Conservation (phyloP, 2,888 invertebrate species). For the Andrena minutula region DNA sequence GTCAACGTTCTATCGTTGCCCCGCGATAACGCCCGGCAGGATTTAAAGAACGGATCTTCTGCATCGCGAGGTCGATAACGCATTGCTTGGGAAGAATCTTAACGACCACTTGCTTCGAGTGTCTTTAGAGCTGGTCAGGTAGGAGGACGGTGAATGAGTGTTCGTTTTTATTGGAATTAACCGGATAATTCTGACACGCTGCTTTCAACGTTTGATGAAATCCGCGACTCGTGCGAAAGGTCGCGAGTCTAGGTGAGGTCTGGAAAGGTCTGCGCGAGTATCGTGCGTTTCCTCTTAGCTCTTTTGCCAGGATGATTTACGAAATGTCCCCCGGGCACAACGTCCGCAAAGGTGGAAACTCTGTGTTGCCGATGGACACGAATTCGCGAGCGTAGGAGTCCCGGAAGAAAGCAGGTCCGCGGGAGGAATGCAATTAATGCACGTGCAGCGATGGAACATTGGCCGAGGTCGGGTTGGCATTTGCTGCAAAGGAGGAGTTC, state of each 20-base stretch:
- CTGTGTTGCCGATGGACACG: background rate
- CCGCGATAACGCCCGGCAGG: slow-evolving; percentile 27
- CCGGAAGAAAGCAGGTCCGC: slow-evolving; percentile 32
- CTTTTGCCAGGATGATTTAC: background rate
- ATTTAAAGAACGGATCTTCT: background rate
- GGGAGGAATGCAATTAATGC: slow-evolving; percentile 57
- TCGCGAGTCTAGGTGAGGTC: slow-evolving; percentile 1
- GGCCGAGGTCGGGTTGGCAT: slow-evolving; percentile 5
- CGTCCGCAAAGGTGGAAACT: background rate
- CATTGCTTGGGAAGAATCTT: background rate
- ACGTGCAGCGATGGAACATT: slow-evolving; percentile 23
- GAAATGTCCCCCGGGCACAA: slow-evolving; percentile 5
- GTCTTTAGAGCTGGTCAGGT: background rate
- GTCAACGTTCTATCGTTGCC: slow-evolving; percentile 21
- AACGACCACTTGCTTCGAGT: background rate
- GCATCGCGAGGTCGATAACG: slow-evolving; percentile 16
- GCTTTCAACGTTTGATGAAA: slow-evolving; percentile 12
- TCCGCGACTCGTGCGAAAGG: slow-evolving; percentile 11
- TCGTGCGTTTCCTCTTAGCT: background rate
- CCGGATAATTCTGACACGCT: too few relatives aligned
- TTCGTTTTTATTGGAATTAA: too few relatives aligned
- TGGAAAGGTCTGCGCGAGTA: slow-evolving; percentile 4
- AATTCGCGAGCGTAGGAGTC: slow-evolving; percentile 38
- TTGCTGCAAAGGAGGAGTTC: background rate
- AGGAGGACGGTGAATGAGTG: background rate